Base-by-base conservation (phyloP, 2,113 vertebrate species). In the Chelonoidis abingdonii region DNA sequence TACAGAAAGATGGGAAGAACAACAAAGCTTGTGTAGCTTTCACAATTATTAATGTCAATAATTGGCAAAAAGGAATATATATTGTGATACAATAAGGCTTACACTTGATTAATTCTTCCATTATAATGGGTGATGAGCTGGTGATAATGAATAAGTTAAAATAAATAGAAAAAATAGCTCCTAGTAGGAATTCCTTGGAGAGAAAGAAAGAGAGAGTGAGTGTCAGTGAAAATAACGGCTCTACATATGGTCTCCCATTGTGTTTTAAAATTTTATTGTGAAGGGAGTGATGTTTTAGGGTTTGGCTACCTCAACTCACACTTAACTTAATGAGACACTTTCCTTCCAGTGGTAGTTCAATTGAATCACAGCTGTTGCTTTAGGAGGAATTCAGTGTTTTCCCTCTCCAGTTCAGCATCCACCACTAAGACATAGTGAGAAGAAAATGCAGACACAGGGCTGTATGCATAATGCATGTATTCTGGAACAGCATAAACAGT, bases 21-120 rank as follows among this genome's bases (percentile, higher is more conserved):
- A 91, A 81, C 2, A 17, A 89, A 65, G 10, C 14, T 19, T 31
- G 21, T 3, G 31, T 82, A 10, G 88, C 90, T 75, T 50, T n/a
- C 41, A 53, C 38, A 41, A 47, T 84, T 92, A 89, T 78, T 53
- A 81, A 86, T 94, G 27, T 38, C 59, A 57, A 83, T 87, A 83
- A 65, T 79, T 80, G 44, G 49, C 3, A 80, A 85, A 92, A 86
- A 79, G 75, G 56, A 83, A 81, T 89, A 92, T 88, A 86, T 35
- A 38, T 16, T 0, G 4, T 65, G 87, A 76, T 2, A 41, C 52
- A 84, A 16, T 8, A 11, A 24, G 44, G 17, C 62, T n/a, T 27
- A 75, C n/a, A 52, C 44, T 14, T 83, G 56, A 57, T 87, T 84
- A 50, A 49, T 94, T 90, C 80, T 86, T 41, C 3, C 80, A 84